A percentile compares a stretch with the other conserved stretches of the same genome.
Conservation (phyloP, 2,797 vertebrate species). For the Enoplosus armatus region DNA sequence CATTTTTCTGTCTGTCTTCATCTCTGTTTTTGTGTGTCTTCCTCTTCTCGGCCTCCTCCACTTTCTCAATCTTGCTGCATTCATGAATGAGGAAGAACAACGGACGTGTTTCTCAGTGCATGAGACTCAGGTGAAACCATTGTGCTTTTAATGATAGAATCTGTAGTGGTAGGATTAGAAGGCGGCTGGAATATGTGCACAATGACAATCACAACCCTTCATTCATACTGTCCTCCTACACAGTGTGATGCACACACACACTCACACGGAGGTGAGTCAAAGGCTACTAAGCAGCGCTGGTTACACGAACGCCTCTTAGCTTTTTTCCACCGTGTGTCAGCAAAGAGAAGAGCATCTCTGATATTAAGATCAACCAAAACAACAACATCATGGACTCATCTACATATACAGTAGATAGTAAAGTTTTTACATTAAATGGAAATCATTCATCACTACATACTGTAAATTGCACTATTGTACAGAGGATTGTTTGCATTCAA, state of each 20-base stretch:
- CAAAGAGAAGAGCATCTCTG: neutral
- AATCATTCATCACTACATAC: too few species aligned
- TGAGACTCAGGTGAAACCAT: neutral
- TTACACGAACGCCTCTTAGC: slow-evolving; percentile 15
- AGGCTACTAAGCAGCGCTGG: neutral
- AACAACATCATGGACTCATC: neutral
- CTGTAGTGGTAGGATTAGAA: neutral
- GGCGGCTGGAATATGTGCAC: slow-evolving; percentile 8
- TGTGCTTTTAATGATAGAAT: slow-evolving; percentile 22
- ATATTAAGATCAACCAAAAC: neutral
- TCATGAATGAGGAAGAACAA: slow-evolving; percentile 5
- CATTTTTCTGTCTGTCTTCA: neutral
- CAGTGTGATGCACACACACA: slow-evolving; percentile 14
- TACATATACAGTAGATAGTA: too few species aligned
- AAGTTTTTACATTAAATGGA: too few species aligned
- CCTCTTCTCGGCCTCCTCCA: neutral
- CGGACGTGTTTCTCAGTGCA: neutral
- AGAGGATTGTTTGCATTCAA: neutral
- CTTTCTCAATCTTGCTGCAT: neutral
- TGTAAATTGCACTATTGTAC: neutral
- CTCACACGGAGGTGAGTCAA: slow-evolving; percentile 26
- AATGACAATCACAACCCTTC: slow-evolving; percentile 25
- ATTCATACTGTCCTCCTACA: slow-evolving; percentile 28
- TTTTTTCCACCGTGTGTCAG: neutral
- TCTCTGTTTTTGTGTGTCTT: neutral